Conservation (phyloP, 1,140 invertebrate genomes). For the Cydia pomonella region DNA sequence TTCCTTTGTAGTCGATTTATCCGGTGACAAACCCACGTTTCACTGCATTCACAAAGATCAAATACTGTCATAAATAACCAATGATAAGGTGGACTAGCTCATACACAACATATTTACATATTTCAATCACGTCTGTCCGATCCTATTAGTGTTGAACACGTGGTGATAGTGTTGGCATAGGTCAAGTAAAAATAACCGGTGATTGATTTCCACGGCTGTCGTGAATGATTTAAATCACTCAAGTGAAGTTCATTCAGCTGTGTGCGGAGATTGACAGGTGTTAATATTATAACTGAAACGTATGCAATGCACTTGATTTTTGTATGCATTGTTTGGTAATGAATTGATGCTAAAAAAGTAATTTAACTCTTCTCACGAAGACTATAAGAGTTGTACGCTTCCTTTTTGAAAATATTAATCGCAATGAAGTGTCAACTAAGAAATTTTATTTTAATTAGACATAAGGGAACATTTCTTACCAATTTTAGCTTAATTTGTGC, state of each 20-base stretch:
- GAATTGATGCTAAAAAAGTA: neutral
- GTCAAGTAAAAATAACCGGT: neutral
- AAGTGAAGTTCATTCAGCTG: neutral
- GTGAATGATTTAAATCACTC: conserved; percentile 13
- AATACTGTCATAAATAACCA: too few species aligned
- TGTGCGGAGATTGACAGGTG: neutral
- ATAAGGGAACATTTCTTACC: too few species aligned
- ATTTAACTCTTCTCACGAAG: too few species aligned
- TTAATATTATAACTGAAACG: neutral
- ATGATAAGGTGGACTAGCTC: neutral
- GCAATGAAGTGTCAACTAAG: too few species aligned
- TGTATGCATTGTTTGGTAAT: neutral
- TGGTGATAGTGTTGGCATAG: conserved; percentile 3
- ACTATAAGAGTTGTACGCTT: too few species aligned
- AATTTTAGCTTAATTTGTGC: too few species aligned
- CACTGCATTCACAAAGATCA: too few species aligned
- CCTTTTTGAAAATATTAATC: too few species aligned
- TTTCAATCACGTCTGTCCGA: neutral
- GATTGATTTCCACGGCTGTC: conserved; percentile 26
- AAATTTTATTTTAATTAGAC: too few species aligned
- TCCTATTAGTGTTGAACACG: neutral
- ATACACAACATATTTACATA: conserved; percentile 6
- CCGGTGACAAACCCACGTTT: too few species aligned
- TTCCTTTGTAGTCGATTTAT: too few species aligned
- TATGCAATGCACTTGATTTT: neutral